Base-by-base conservation (phyloP, 2,797 vertebrate genomes). In the Paramormyrops hopkinsi region DNA sequence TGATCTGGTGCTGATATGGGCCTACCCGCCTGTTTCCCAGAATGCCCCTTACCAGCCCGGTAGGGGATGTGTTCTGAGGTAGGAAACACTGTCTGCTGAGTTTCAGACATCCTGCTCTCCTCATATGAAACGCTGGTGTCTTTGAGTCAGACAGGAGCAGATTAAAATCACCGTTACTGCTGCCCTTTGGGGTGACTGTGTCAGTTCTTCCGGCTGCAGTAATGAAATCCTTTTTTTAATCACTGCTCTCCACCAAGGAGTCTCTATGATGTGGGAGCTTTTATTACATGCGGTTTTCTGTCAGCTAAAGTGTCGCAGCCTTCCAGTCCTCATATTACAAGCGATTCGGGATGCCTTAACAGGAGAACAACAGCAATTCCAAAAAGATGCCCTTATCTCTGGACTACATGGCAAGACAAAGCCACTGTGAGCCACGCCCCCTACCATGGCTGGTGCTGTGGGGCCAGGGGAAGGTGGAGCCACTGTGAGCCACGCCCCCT, bases 151-250 rank as follows among this genome's bases (percentile, higher is more conserved):
- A 69, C 65, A 5, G 65, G 65, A 69, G 25, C 65, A 69, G 65
- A 69, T 69, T 69, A 69, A 69, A 69, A 69, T 69, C 65, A 69
- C 65, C 11, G 29, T 12, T 29, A 11, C 65, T 33, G 65, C 65
- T 69, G 65, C 73, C 73, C 73, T 79, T 44, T n/a, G 73, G 37
- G 65, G 65, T 69, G 65, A 69, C 65, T 14, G 29, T 69, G 65
- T 69, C 65, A 69, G 25, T 69, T 69, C 65, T 69, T 29, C 25
- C 25, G 12, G 65, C 65, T 33, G 73, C 33, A 79, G 73, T 79
- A 79, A 79, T 79, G 65, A 69, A 69, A 69, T 33, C 65, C 65
- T 69, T 33, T 69, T 69, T 69, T 69, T 69, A 69, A 69, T 69
- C 65, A 69, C 65, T 69, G 65, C 65, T 69, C 65, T 33, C 65